Evolutionary conservation across 2,797 vertebrate genomes (phyloP).

Genomic region (Smutsia temminckii): DNA sequence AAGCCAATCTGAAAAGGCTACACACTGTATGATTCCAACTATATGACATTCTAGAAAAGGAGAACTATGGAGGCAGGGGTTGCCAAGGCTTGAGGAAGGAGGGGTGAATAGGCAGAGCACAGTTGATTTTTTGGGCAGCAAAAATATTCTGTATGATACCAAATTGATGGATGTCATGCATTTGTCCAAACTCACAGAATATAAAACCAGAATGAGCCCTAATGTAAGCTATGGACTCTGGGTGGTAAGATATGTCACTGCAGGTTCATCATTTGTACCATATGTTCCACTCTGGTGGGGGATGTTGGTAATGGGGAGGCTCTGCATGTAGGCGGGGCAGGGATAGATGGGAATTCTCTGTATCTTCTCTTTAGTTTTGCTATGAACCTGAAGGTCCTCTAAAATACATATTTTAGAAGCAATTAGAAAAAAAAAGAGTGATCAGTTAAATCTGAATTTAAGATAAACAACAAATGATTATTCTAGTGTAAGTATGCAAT

Average conservation of each 20-base stretch:
- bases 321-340: accelerated
- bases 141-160: background rate
- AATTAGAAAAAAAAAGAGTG: background rate
- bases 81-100: background rate
- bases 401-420: background rate
- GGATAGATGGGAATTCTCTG: background rate
- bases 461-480: background rate
- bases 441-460: background rate
- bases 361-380: background rate
- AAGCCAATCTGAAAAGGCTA: background rate
- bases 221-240: background rate
- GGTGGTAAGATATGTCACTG: accelerated
- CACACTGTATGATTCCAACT: background rate
- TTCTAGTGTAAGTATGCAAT: background rate
- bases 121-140: background rate
- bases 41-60: background rate
- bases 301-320: too few species aligned
- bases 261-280: background rate
- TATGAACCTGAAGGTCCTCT: background rate
- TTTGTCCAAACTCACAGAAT: background rate
- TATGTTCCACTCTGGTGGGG: background rate
- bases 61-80: background rate
- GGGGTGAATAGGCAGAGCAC: too few species aligned
- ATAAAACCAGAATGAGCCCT: background rate
- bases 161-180: too few species aligned